A percentile compares a stretch with the other conserved stretches of the same genome.
phyloP scores from a whole-genome alignment of 2,888 invertebrate species.

The Cosmia pyralina region DNA sequence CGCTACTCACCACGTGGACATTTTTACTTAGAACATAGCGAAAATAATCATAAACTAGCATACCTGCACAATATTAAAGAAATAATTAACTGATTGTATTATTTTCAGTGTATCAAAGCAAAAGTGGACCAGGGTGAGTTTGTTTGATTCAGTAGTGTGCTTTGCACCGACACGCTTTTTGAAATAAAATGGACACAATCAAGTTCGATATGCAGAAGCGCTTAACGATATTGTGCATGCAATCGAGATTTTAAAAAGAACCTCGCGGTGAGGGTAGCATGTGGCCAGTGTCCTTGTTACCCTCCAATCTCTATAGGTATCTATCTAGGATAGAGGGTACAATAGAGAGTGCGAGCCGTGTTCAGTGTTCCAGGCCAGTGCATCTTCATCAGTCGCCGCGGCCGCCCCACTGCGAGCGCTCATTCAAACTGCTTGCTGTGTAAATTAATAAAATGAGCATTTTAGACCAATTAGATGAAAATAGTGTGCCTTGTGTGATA shows the following conservation, averaged over 20 bases:
- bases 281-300: conserved; percentile 58
- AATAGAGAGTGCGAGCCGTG: conserved; percentile 78
- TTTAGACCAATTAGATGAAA: conserved; percentile 61
- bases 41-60: conserved; percentile 38
- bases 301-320: conserved; percentile 67
- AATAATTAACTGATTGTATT: conserved; percentile 75
- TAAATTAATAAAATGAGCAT: conserved; percentile 58
- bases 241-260: conserved; percentile 58
- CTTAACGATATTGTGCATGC: conserved; percentile 64
- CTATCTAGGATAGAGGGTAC: conserved; percentile 68
- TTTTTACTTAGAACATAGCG: conserved; percentile 57
- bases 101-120: conserved; percentile 89
- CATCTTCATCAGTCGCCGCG: conserved; percentile 81
- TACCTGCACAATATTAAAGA: conserved; percentile 34
- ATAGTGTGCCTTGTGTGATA: conserved; percentile 59
- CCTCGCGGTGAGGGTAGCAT: conserved; percentile 52
- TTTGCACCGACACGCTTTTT: conserved; percentile 73
- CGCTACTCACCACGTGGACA: conserved; percentile 57
- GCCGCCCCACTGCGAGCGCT: conserved; percentile 73
- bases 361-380: conserved; percentile 88
- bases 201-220: conserved; percentile 46
- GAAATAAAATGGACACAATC: conserved; percentile 35
- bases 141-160: conserved; percentile 74
- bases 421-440: conserved; percentile 68
- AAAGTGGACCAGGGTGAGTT: conserved; percentile 87